phyloP scores from a whole-genome alignment of 2,797 vertebrate species.

The Rhadinocentrus ornatus region DNA sequence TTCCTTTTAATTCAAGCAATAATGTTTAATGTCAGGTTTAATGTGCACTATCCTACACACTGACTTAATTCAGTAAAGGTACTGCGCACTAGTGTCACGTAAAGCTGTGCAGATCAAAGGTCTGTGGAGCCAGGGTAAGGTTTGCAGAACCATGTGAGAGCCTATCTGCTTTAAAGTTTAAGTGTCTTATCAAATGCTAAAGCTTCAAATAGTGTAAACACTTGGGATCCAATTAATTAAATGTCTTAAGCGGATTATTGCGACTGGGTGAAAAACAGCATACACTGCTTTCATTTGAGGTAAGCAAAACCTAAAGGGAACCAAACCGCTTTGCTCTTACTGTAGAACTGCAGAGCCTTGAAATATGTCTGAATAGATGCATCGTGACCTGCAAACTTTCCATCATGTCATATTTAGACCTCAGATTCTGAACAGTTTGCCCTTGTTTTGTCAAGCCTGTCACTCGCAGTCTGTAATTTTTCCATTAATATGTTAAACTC shows the following conservation, averaged over 20 bases:
- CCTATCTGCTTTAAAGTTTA: slow-evolving; percentile 1
- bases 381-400: slow-evolving; percentile 10
- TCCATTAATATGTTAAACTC: slow-evolving; percentile 51
- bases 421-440: slow-evolving; percentile 39
- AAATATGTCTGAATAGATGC: slow-evolving; percentile 8
- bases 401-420: slow-evolving; percentile 21
- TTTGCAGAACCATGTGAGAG: background rate
- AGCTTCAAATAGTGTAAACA: slow-evolving; percentile 21
- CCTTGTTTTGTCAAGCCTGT: slow-evolving; percentile 38
- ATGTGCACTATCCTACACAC: background rate
- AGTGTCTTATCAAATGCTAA: slow-evolving; percentile 20
- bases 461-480: slow-evolving; percentile 34
- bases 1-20: background rate
- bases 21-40: slow-evolving; percentile 14
- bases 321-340: slow-evolving; percentile 11
- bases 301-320: slow-evolving; percentile 5
- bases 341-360: slow-evolving; percentile 4
- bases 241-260: slow-evolving; percentile 23
- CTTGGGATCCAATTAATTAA: slow-evolving; percentile 19
- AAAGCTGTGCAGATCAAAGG: background rate
- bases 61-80: slow-evolving; percentile 22
- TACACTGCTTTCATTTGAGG: slow-evolving; percentile 4
- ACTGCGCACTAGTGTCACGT: background rate
- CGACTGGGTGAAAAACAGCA: slow-evolving; percentile 7
- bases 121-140: background rate